Evolutionary conservation across 2,888 invertebrate genomes (phyloP).

Genomic region (Pomacea canaliculata): DNA sequence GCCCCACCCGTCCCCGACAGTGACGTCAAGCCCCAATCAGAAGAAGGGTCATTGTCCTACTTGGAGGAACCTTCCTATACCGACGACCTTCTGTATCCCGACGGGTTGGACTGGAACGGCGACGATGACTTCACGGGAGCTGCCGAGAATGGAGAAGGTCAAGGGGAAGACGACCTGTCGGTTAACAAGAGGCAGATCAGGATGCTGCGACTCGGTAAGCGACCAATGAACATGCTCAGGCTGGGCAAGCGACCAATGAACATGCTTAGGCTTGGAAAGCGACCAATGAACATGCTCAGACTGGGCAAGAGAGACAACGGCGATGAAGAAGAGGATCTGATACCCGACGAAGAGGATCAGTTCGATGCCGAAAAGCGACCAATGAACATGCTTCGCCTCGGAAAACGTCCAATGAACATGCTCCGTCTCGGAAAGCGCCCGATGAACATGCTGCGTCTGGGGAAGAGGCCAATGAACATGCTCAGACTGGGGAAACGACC

Average conservation of each 20-base stretch:
- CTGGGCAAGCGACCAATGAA: conserved; percentile 38
- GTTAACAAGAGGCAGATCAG: conserved; percentile 56
- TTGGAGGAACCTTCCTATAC: no score
- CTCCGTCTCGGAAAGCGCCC: conserved; percentile 34
- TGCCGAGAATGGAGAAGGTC: not conserved
- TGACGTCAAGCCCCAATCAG: not conserved
- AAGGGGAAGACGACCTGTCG: conserved; percentile 33
- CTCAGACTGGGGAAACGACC: conserved; percentile 57
- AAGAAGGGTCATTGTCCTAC: not conserved
- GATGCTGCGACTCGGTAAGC: conserved; percentile 57
- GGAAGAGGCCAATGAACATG: conserved; percentile 55
- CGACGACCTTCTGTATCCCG: not conserved
- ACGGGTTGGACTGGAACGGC: not conserved
- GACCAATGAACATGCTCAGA: conserved; percentile 55
- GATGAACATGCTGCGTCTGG: conserved; percentile 35
- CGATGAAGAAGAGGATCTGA: conserved; percentile 10
- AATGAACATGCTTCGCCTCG: conserved; percentile 56
- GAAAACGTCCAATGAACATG: conserved; percentile 41
- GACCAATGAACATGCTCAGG: conserved; percentile 52
- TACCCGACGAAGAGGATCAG: not conserved
- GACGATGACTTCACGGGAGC: not conserved
- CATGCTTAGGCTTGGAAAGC: conserved; percentile 42
- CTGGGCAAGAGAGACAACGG: conserved; percentile 45
- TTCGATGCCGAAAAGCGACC: conserved; percentile 46
- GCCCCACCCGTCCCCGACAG: not conserved